Evolutionary conservation across 1,140 invertebrate species (phyloP), one percentile per base, ranked within the genome.

Genomic region (Brachionus rubens): DNA sequence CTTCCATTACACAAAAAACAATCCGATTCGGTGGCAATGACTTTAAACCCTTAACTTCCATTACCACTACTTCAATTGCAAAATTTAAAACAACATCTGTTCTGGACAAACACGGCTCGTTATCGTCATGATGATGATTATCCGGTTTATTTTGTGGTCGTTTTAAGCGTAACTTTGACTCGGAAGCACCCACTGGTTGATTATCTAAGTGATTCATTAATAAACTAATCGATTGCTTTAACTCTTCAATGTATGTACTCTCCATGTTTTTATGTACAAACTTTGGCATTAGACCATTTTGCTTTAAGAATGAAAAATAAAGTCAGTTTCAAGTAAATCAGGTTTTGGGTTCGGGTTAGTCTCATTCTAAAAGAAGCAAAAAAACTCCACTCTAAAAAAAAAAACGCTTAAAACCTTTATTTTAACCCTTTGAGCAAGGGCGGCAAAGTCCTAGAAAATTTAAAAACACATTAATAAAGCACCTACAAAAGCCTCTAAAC

Each of bases 261-360:
- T 99, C 96, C 97, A 99, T 99, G 87, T 99, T 96, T 89, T 99
- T 99, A 65, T 99, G 88, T 67, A 99, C 94, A 88, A 99, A 99
- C 86, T 94, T 96, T 77, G 96, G 96, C 91, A 98, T 96, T 78
- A 98, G 95, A 79, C 94, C 91, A 83, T 96, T 96, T 91, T 97
- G 85, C 70, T 87, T n/a, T n/a, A n/a, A n/a, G n/a, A n/a, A n/a
- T n/a, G n/a, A n/a, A n/a, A n/a, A n/a, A n/a, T n/a, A n/a, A n/a
- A n/a, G n/a, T n/a, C n/a, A n/a, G n/a, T n/a, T n/a, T n/a, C n/a
- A n/a, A n/a, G n/a, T n/a, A n/a, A n/a, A n/a, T n/a, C n/a, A n/a
- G n/a, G n/a, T n/a, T n/a, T n/a, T n/a, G n/a, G n/a, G n/a, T n/a
- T n/a, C n/a, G n/a, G n/a, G n/a, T n/a, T n/a, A n/a, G n/a, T n/a